Evolutionary conservation across 2,797 vertebrate genomes (phyloP), one percentile per base, ranked within the genome.

Genomic region (Platyrinchus mystaceus): DNA sequence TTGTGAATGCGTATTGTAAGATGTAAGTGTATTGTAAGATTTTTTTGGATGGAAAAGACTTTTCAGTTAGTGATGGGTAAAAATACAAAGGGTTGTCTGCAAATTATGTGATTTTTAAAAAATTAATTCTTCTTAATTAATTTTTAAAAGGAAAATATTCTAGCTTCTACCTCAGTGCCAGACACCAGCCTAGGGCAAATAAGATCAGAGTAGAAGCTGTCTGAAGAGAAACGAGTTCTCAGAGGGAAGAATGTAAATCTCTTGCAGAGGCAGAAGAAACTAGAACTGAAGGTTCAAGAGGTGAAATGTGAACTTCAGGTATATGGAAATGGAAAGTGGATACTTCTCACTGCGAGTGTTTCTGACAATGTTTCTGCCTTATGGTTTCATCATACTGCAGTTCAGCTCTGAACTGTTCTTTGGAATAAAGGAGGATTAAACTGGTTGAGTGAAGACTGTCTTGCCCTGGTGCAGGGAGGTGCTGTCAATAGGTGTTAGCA

Each of bases 291-390:
- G 52, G 84, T 97, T 77, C 87, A 97, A 17, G 95, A 97, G 60
- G 93, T 96, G 36, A 53, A 89, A 26, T 47, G 39, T 59, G 97
- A 98, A 75, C 93, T 98, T 32, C 93, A 98, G 98, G 98, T 98
- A 93, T 47, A 63, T 58, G 71, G 28, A 77, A 81, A 14, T 41
- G 39, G 2, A 1, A 55, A 66, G 47, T 30, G 19, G 39, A 27
- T 47, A 36, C 37, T 76, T n/a, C 21, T 84, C 13, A 37, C 21
- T 58, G 16, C 0, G 0, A 49, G 13, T 44, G 19, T 84, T 87
- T 63, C 43, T 67, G 62, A 10, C 37, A 28, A 3, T 53, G 28
- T 21, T 75, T 73, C 16, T 60, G 16, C 46, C 24, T n/a, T 15
- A 15, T 0, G 27, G 27, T 39, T 78, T 85, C 20, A 20, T 79